Evolutionary conservation across 2,113 vertebrate genomes (phyloP).

Genomic region (Odontesthes bonariensis): DNA sequence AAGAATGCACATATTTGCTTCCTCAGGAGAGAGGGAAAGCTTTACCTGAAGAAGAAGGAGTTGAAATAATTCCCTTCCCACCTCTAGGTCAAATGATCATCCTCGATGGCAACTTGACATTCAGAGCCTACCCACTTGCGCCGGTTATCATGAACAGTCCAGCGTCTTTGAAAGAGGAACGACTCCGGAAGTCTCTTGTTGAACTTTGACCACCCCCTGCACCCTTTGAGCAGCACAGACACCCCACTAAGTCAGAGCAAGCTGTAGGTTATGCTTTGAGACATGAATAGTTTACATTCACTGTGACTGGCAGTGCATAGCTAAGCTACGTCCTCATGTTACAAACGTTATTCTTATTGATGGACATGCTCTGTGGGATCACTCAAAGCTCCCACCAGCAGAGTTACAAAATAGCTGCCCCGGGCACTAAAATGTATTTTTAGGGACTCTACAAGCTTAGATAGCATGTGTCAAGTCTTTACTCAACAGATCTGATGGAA

Average conservation of each 20-base stretch:
- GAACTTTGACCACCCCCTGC: constrained; percentile 54
- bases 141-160: constrained; percentile 34
- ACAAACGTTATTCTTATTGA: constrained; percentile 66
- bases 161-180: constrained; percentile 46
- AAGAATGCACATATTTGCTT: constrained; percentile 80
- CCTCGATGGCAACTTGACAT: constrained; percentile 36
- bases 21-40: constrained; percentile 39
- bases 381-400: constrained; percentile 42
- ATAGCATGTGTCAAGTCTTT: constrained; percentile 56
- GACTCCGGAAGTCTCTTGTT: constrained; percentile 36
- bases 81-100: constrained; percentile 27
- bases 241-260: constrained; percentile 41
- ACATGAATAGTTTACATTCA: constrained; percentile 71
- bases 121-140: constrained; percentile 34
- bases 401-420: constrained; percentile 51
- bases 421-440: constrained; percentile 57
- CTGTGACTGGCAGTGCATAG: constrained; percentile 48
- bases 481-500: constrained; percentile 44
- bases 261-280: constrained; percentile 53
- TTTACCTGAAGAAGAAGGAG: constrained; percentile 42
- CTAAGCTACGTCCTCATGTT: constrained; percentile 68
- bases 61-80: constrained; percentile 43
- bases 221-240: constrained; percentile 44
- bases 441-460: constrained; percentile 55
- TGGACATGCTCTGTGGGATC: constrained; percentile 52